phyloP scores from a whole-genome alignment of 2,888 invertebrate genomes.

The Helicoverpa assulta region DNA sequence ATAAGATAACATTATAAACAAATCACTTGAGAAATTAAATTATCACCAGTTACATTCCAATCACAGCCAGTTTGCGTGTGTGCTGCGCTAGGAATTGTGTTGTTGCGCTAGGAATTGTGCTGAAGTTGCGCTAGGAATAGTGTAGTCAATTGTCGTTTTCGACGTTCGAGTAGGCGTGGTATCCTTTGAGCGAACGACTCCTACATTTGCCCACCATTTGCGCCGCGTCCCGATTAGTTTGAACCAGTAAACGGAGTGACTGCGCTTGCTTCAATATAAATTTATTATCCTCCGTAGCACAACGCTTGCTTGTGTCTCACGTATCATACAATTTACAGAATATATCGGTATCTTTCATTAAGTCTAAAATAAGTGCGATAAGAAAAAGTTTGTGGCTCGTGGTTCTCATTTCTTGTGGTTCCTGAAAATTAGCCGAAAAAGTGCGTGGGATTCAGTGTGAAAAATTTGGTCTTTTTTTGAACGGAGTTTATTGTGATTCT shows the following conservation, averaged over 20 bases:
- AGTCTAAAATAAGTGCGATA: constrained; percentile 55
- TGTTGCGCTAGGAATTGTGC: constrained; percentile 7
- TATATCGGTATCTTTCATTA: constrained; percentile 15
- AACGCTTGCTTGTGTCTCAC: constrained; percentile 31
- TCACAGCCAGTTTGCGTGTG: constrained; percentile 34
- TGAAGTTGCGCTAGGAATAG: constrained; percentile 47
- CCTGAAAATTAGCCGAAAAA: constrained; percentile 28
- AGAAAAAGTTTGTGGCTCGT: constrained; percentile 35
- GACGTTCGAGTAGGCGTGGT: constrained; percentile 59
- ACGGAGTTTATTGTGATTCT: constrained; percentile 9
- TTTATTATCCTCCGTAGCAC: constrained; percentile 78
- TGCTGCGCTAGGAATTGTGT: constrained; percentile 54
- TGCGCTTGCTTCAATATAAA: constrained; percentile 78
- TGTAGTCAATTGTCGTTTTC: constrained; percentile 59
- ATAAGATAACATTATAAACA: constrained; percentile 56
- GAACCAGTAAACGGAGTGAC: constrained; percentile 80
- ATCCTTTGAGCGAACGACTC: constrained; percentile 53
- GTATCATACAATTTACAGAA: constrained; percentile 6
- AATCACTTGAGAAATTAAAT: constrained; percentile 57
- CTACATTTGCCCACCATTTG: constrained; percentile 66
- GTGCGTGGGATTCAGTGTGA: constrained; percentile 38
- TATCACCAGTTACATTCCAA: constrained; percentile 46
- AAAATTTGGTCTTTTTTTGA: constrained; percentile 26
- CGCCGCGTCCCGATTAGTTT: constrained; percentile 75
- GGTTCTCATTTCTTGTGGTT: constrained; percentile 19